Conservation (phyloP, 2,113 vertebrate species). For the Sigmodon hispidus region DNA sequence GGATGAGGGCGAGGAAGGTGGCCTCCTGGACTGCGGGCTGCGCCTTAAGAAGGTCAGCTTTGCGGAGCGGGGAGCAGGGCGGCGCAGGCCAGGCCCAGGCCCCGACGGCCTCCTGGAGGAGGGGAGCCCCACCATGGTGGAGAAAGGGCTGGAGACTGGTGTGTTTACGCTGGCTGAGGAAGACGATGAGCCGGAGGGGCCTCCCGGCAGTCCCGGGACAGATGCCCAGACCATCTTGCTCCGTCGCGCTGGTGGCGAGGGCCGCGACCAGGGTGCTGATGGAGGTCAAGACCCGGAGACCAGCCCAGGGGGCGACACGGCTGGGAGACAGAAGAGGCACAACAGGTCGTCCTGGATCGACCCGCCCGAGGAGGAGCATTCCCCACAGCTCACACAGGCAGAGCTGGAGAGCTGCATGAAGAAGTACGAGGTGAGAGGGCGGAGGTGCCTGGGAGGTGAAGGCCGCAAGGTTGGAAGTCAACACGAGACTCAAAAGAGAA, state of each 20-base stretch:
- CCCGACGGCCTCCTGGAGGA: conserved; percentile 92
- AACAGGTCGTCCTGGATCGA: conserved; percentile 95
- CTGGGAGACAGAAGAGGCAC: conserved; percentile 82
- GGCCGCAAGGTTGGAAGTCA: neutral
- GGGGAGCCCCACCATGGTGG: conserved; percentile 97
- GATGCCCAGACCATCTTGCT: conserved; percentile 63
- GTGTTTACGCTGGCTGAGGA: conserved; percentile 94
- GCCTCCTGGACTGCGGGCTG: conserved; percentile 93
- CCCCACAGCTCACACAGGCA: conserved; percentile 92
- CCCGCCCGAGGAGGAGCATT: conserved; percentile 91
- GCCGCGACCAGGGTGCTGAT: conserved; percentile 3
- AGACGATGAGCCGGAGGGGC: conserved; percentile 89
- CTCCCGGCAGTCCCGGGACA: conserved; percentile 62
- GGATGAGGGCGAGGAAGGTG: conserved; percentile 90
- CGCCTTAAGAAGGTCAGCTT: conserved; percentile 97
- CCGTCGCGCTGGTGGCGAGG: neutral
- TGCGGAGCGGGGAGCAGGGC: conserved; percentile 91
- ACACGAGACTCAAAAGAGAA: neutral
- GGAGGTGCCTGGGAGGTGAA: neutral
- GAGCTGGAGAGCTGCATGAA: conserved; percentile 99
- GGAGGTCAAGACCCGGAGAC: conserved; percentile 60
- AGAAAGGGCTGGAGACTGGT: conserved; percentile 93
- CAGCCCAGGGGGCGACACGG: conserved; percentile 68
- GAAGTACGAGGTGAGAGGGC: conserved; percentile 91
- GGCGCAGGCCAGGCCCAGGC: conserved; percentile 74